Evolutionary conservation across 1,140 invertebrate genomes (phyloP), one percentile per base, ranked within the genome.

Genomic region (Drosophila orosa): DNA sequence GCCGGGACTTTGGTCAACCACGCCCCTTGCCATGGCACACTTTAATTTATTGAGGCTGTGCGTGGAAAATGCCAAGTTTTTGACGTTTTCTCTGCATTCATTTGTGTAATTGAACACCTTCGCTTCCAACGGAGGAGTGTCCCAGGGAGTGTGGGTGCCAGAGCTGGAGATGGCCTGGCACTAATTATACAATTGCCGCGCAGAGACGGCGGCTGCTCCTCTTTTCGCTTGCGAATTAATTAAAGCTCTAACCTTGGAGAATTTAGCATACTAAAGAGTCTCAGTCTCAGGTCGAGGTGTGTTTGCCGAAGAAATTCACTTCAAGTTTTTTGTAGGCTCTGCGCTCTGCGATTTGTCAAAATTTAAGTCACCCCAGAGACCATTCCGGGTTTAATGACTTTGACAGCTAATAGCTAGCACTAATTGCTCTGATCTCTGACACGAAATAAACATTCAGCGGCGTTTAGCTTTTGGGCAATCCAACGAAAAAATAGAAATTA

Each of bases 91-190:
- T 33, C 27, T 33, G 67, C 65, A 57, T 69, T 71, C 67, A 71
- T 71, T 71, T 71, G 65, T 63, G 60, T 75, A 75, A 75, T 75
- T 75, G 73, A 75, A 75, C 73, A 75, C 73, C 73, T 75, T 50
- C 15, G 44, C 22, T 22, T 5, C 5, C 4, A n/a, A 10, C 25
- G 59, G 60, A 68, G 67, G 65, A 71, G 67, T 73, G 69, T 48
- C 54, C 39, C 10, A 12, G 27, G 3, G 29, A 68, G 24, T 40
- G 63, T 54, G 63, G 48, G 67, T 33, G 40, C 25, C 42, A 7
- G 29, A 57, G 37, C 47, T 40, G 22, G 29, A 74, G 45, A 75
- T 48, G 59, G 52, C 27, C 37, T 22, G 52, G 52, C 39, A 75
- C 73, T 75, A 75, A 75, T 75, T 75, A 75, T 75, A 75, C 73